phyloP scores from a whole-genome alignment of 2,113 vertebrate genomes.

The Cebus imitator region DNA sequence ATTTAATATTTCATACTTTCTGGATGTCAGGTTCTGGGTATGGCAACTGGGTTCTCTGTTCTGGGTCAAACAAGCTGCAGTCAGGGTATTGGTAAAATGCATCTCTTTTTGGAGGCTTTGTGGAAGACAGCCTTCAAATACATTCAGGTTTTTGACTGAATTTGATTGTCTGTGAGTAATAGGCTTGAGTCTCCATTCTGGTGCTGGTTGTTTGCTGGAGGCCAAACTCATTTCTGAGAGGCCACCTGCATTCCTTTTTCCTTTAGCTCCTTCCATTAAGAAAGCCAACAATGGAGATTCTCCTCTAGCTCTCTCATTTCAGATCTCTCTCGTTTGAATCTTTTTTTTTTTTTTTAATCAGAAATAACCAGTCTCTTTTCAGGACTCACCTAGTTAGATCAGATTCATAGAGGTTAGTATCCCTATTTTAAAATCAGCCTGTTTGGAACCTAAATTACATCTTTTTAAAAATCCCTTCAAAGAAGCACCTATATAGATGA shows the following conservation, averaged over 20 bases:
- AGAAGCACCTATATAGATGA: background rate
- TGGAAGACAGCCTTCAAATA: background rate
- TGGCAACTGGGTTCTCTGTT: background rate
- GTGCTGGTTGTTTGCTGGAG: background rate
- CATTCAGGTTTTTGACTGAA: background rate
- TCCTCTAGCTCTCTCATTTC: background rate
- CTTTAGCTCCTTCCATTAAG: background rate
- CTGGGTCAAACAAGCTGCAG: background rate
- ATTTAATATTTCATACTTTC: background rate
- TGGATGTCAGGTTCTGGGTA: background rate
- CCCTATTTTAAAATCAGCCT: background rate
- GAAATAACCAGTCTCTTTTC: background rate
- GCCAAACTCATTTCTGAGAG: background rate
- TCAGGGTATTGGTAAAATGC: fast-evolving
- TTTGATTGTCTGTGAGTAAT: background rate
- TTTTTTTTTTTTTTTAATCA: background rate
- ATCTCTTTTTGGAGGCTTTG: background rate
- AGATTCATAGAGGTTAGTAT: background rate
- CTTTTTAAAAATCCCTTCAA: background rate
- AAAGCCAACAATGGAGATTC: background rate
- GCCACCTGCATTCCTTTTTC: background rate
- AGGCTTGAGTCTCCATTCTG: background rate
- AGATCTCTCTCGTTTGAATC: background rate
- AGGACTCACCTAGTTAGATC: background rate
- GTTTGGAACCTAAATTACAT: background rate